These are phyloP conservation scores for Metopolophium dirhodum DNA, from an alignment of 1,140 invertebrate species.

Conservation along the genomic window DNA sequence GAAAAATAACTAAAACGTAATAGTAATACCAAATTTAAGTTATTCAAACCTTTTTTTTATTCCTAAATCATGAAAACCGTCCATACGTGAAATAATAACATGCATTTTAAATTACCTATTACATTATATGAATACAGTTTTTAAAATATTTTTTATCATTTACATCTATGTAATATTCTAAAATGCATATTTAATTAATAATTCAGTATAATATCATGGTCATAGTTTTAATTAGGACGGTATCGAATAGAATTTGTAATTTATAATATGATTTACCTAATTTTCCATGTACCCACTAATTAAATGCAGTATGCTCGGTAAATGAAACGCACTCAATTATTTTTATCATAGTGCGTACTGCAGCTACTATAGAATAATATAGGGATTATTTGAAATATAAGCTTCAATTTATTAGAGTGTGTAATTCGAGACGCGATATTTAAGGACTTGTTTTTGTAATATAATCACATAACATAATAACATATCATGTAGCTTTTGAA, in stretches of 20 bases:
- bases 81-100: not conserved
- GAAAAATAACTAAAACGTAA: no score
- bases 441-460: conserved; percentile 18
- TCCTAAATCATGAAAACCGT: no score
- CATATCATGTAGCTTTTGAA: not conserved
- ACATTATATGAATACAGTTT: not conserved
- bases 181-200: not conserved
- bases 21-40: no score
- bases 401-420: not conserved
- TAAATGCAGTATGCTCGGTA: not conserved
- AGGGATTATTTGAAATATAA: conserved; percentile 12
- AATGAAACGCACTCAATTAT: not conserved
- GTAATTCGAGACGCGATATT: conserved; percentile 9
- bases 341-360: not conserved
- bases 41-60: no score
- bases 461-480: conserved; percentile 19
- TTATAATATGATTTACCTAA: not conserved
- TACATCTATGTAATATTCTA: not conserved
- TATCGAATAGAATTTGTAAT: not conserved
- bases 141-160: not conserved
- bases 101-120: not conserved
- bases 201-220: not conserved
- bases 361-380: not conserved
- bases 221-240: not conserved
- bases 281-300: not conserved